Conservation (phyloP, 2,797 vertebrate genomes). For the Ciconia nigra region DNA sequence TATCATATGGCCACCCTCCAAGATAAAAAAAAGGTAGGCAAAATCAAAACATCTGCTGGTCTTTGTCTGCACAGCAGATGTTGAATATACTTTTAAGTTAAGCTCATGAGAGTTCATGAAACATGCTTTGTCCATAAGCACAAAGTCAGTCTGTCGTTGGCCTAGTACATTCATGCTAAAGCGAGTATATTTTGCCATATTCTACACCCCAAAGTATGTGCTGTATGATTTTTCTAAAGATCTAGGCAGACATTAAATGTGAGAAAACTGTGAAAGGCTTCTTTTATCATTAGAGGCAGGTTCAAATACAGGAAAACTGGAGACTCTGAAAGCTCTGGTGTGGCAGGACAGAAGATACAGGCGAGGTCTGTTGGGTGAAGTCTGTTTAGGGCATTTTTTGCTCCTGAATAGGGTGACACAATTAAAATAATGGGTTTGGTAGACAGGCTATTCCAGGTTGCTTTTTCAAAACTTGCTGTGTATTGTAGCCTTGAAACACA, state of each 20-base stretch:
- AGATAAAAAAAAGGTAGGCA: not conserved
- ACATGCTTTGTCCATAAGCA: not conserved
- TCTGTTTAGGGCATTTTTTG: not conserved
- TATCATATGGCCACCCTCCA: not conserved
- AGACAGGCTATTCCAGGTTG: not conserved
- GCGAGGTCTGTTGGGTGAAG: not conserved
- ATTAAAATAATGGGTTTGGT: not conserved
- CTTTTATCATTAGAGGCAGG: not conserved
- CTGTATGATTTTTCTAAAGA: not conserved
- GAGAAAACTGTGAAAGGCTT: not conserved
- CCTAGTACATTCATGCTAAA: not conserved
- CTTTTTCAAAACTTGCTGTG: not conserved
- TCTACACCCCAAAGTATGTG: not conserved
- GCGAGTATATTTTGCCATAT: not conserved
- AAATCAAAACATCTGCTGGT: conserved; percentile 51
- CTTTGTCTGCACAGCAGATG: conserved; percentile 1
- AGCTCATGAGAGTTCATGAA: not conserved
- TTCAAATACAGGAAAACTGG: not conserved
- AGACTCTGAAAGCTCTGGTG: not conserved
- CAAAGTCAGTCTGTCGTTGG: not conserved
- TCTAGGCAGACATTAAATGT: not conserved
- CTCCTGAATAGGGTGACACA: not conserved
- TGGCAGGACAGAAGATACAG: not conserved
- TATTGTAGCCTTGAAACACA: not conserved
- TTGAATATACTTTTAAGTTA: conserved; percentile 8